phyloP scores from a whole-genome alignment of 1,140 invertebrate species.

The Akabosia matsudoensis region DNA sequence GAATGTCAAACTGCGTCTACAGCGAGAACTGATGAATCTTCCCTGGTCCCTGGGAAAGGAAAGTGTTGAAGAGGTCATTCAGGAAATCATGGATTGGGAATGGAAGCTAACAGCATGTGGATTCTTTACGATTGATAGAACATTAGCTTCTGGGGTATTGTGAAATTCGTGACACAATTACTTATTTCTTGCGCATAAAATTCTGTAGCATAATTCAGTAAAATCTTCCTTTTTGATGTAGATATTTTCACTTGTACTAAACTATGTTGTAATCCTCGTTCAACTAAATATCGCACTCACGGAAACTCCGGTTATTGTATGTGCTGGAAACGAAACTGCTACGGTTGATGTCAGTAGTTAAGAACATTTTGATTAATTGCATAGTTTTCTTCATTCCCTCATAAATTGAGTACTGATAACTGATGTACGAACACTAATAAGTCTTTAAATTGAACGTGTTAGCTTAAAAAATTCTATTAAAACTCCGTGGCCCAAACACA shows the following conservation, averaged over 20 bases:
- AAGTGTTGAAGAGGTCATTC: not conserved
- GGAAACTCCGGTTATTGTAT: not conserved
- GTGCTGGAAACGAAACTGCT: not conserved
- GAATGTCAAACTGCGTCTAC: not conserved
- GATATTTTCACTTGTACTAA: conserved; percentile 7
- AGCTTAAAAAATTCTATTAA: too few species aligned
- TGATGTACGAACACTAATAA: not conserved
- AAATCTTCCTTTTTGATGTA: not conserved
- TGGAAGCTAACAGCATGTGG: conserved; percentile 3
- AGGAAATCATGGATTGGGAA: conserved; percentile 3
- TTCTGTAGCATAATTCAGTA: not conserved
- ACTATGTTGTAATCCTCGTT: conserved; percentile 1
- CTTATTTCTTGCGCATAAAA: not conserved
- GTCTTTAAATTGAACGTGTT: not conserved
- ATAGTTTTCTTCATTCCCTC: not conserved
- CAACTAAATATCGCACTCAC: conserved; percentile 9
- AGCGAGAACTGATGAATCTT: not conserved
- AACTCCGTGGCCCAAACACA: too few species aligned
- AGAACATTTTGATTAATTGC: not conserved
- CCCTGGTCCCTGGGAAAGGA: not conserved
- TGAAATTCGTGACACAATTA: not conserved
- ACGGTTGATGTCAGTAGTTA: too few species aligned
- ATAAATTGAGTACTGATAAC: conserved; percentile 1
- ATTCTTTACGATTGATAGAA: not conserved
- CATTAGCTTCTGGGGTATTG: conserved; percentile 1